Evolutionary conservation across 2,113 vertebrate species (phyloP), one percentile per base, ranked within the genome.

Genomic region (Stigmatopora nigra): DNA sequence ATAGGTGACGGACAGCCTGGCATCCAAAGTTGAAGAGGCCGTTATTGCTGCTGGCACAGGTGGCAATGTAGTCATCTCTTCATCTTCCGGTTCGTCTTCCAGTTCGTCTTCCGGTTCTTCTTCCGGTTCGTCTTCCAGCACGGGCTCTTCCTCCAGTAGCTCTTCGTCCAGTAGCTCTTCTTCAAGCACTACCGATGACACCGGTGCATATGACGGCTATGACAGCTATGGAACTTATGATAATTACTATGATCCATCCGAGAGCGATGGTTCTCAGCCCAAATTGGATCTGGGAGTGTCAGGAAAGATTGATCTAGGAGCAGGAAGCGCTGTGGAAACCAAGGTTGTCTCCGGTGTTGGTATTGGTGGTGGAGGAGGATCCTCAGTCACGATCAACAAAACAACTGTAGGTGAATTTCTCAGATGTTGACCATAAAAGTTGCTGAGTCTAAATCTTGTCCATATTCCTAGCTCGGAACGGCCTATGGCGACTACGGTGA

Each of bases 401-500:
- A 88, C 89, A 62, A n/a, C 80, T 3, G 84, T 89, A 78, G 60
- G 79, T 83, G 7, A 10, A 60, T 52, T 0, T 5, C 14, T 31
- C 3, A 2, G 20, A 25, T 16, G 57, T 51, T 6, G 19, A 13
- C 41, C 1, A 2, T 45, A 41, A 41, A 8, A 41, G 38, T 22
- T 41, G 19, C 10, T 16, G 16, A 14, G 9, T 41, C 38, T 51
- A 20, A 19, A 9, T 25, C 46, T n/a, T n/a, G n/a, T 72, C 7
- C 56, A 11, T 64, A 52, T 73, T 64, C 20, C 49, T 51, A 89
- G 87, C 80, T 17, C 3, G 77, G 22, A 51, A 16, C 7, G 22
- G 68, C 78, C 68, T 84, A 87, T 6, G 85, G 82, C 20, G 77
- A 84, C 46, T 90, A 89, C 1, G 48, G 17, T 0, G 73, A 81